A percentile compares a stretch with the other conserved stretches of the same genome.
phyloP scores from a whole-genome alignment of 2,797 vertebrate genomes.

The Acestrorhynchus altus region DNA sequence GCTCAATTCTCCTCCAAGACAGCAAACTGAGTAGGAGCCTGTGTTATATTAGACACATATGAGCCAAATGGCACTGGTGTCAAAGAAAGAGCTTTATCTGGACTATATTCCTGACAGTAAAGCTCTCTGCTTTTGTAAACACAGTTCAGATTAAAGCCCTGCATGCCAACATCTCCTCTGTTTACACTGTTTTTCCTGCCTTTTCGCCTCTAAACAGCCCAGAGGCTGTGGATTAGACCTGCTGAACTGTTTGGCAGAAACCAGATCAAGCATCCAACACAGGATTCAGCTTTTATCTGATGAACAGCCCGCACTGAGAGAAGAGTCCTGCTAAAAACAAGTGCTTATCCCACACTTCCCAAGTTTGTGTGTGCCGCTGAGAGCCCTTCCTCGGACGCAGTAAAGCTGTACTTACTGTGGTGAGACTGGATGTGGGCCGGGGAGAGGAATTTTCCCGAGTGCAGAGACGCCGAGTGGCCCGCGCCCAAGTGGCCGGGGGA shows the following conservation, averaged over 20 bases:
- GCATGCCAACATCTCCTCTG: not conserved
- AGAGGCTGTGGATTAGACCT: not conserved
- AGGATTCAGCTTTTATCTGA: no score
- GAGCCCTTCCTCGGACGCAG: no score
- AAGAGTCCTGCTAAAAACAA: no score
- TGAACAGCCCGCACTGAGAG: no score
- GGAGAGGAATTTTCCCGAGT: conserved; percentile 90
- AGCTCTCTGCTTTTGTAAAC: not conserved
- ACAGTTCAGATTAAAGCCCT: not conserved
- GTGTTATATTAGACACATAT: conserved; percentile 1
- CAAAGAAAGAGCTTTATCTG: not conserved
- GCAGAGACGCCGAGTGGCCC: conserved; percentile 85
- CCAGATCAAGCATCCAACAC: no score
- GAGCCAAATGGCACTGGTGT: not conserved
- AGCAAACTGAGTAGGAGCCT: not conserved
- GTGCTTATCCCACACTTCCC: no score
- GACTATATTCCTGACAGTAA: not conserved
- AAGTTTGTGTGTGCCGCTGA: no score
- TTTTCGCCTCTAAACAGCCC: not conserved
- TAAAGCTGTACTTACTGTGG: conserved; percentile 94
- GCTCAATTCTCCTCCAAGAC: conserved; percentile 1
- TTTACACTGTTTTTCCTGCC: no score
- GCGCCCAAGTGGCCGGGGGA: conserved; percentile 85
- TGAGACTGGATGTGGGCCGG: conserved; percentile 90
- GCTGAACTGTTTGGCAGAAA: not conserved